Evolutionary conservation across 2,797 vertebrate genomes (phyloP), one percentile per base, ranked within the genome.

Genomic region (Octomys mimax): DNA sequence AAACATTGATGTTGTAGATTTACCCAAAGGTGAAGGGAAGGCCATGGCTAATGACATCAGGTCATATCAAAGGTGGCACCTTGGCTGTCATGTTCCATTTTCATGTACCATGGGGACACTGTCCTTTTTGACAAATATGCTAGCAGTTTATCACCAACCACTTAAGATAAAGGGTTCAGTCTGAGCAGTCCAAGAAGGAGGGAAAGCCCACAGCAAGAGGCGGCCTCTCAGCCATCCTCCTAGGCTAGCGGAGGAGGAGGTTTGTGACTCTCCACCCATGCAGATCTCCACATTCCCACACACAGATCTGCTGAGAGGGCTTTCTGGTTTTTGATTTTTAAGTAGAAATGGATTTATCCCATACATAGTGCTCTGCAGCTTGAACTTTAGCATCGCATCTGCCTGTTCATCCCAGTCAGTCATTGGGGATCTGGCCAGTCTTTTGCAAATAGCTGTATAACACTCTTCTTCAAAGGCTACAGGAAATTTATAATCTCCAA

Each of bases 391-490:
- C 31, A 71, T 59, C 79, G 49, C 49, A 24, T 33, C 86, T 86
- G 33, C 54, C 33, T 54, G 12, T 83, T 46, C 75, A 28, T 73
- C 81, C 33, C 2, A 6, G 62, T 82, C 88, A 59, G 10, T 77
- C 49, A 70, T 0, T 52, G 10, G 54, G 73, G 46, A 52, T 66
- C 66, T 59, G 16, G 59, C 62, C 31, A 24, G 42, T 68, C 84
- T 64, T 52, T 59, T 70, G 42, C 77, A 26, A 57, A 78, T 82
- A 88, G 64, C 84, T 79, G 52, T 28, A 5, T 71, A 12, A 36
- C 62, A 62, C 61, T 81, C 46, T 94, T 73, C 82, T 92, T 73
- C 78, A 85, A 82, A 87, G 62, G 22, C 88, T 92, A 28, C 46
- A 78, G 82, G 75, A 96, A 83, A 79, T 89, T 46, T 3, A 22